phyloP scores from a whole-genome alignment of 2,888 invertebrate genomes.

The Argyresthia goedartella region DNA sequence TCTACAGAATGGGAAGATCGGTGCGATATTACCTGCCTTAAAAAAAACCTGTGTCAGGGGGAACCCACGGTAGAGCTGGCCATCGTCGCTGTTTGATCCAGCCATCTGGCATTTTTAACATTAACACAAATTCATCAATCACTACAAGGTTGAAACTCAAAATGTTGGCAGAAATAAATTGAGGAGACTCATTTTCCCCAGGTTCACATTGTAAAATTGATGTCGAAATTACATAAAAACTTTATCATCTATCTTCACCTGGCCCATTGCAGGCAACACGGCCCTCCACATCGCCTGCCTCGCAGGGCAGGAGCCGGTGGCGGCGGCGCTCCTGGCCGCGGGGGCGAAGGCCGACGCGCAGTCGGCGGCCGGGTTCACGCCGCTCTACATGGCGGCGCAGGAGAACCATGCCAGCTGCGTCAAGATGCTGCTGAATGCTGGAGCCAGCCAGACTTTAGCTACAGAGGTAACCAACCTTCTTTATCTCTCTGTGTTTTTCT shows the following conservation, averaged over 20 bases:
- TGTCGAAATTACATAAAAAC: too few relatives aligned
- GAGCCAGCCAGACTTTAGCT: slow-evolving; percentile 95
- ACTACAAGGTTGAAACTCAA: too few relatives aligned
- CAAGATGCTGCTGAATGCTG: slow-evolving; percentile 89
- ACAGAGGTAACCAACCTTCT: slow-evolving; percentile 80
- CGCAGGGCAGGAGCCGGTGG: slow-evolving; percentile 96
- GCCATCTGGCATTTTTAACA: too few relatives aligned
- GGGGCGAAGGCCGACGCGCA: slow-evolving; percentile 97
- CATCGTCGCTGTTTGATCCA: too few relatives aligned
- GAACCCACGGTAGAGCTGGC: too few relatives aligned
- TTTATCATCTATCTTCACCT: too few relatives aligned
- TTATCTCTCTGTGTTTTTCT: too few relatives aligned
- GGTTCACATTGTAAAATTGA: too few relatives aligned
- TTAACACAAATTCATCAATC: too few relatives aligned
- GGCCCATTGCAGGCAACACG: slow-evolving; percentile 53
- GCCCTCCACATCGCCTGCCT: slow-evolving; percentile 98
- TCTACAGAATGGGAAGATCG: background rate
- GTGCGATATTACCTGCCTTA: background rate
- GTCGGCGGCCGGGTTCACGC: slow-evolving; percentile 97
- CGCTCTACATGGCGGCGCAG: slow-evolving; percentile 98
- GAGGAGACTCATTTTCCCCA: too few relatives aligned
- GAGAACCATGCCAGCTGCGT: slow-evolving; percentile 97
- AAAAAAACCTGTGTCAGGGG: background rate
- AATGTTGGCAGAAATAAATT: too few relatives aligned
- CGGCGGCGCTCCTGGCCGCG: slow-evolving; percentile 89